Base-by-base conservation (phyloP, 2,113 vertebrate species). In the Ailuropoda melanoleuca region DNA sequence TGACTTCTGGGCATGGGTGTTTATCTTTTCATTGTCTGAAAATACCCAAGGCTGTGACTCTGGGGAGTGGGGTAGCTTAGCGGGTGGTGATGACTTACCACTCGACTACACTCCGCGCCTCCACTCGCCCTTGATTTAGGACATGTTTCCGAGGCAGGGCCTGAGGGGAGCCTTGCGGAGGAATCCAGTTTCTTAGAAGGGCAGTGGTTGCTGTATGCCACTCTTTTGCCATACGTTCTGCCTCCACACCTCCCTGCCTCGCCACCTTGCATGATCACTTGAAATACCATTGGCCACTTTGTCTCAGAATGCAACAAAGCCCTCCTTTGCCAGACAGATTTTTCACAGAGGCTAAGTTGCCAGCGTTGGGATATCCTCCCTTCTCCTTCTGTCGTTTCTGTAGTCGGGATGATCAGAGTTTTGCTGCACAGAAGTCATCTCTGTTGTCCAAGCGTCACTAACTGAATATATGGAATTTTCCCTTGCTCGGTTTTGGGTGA, bases 1-100 rank as follows among this genome's bases (percentile, higher is more conserved):
- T 39, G 31, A 88, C 55, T 85, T 85, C 48, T 89, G 78, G 48
- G 39, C 14, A n/a, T 39, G 23, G 3, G 34, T 77, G 34, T 94
- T 98, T 92, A 46, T 74, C 85, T 88, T 94, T 93, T 53, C 50
- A 26, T 81, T 94, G 50, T 64, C 74, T 37, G 26, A 82, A 95
- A 80, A 56, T 39, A 85, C 17, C 34, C 29, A 55, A 82, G n/a
- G 29, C 13, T 21, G 8, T 86, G 86, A 78, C 50, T 93, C 64
- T 90, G 56, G 29, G 11, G 29, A 21, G 43, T 62, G 9, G 66
- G 53, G 24, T 68, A 29, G 43, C 48, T 72, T 53, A 15, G 39
- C 89, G 74, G 60, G 34, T 10, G 50, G 17, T 31, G 72, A 26
- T 6, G n/a, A 46, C 37, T 85, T 96, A 75, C 12, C 43, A 46